phyloP scores from a whole-genome alignment of 2,797 vertebrate genomes.

The Cuniculus paca region DNA sequence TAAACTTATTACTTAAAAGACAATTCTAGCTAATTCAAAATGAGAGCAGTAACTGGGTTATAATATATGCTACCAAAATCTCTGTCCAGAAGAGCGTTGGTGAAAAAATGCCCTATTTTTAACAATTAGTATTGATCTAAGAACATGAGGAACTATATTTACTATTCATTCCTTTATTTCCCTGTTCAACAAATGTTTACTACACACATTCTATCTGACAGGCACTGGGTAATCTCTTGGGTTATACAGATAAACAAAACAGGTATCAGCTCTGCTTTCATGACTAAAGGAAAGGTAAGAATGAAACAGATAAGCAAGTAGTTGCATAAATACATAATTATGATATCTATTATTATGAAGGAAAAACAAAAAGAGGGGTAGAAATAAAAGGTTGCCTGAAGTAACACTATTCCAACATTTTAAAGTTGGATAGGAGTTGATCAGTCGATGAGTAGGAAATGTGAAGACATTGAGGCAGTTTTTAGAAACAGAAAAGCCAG shows the following conservation, averaged over 20 bases:
- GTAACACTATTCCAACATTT: slow-evolving; percentile 17
- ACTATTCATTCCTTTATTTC: slow-evolving; percentile 36
- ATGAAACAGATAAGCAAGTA: slow-evolving; percentile 50
- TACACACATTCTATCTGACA: neutral
- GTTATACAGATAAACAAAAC: slow-evolving; percentile 43
- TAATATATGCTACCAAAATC: neutral
- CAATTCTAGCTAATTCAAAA: slow-evolving; percentile 47
- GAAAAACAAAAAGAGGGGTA: neutral
- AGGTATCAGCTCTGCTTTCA: neutral
- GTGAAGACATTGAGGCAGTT: neutral
- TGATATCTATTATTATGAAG: slow-evolving; percentile 3
- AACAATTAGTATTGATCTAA: neutral
- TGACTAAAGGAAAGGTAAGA: neutral
- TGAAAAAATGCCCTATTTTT: neutral
- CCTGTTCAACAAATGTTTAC: slow-evolving; percentile 35
- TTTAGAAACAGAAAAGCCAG: slow-evolving; percentile 55
- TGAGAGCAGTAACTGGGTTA: neutral
- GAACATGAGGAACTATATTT: neutral
- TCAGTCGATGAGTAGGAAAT: neutral
- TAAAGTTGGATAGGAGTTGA: neutral
- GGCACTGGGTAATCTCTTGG: neutral
- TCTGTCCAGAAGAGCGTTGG: neutral
- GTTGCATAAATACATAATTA: slow-evolving; percentile 27
- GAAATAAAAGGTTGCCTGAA: neutral
- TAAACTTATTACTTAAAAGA: slow-evolving; percentile 38